Percentiles rank a stretch among this genome's conserved stretches.
These are phyloP conservation scores for Vespertilio murinus DNA, from an alignment of 2,797 vertebrate genomes.

Conservation along the genomic window DNA sequence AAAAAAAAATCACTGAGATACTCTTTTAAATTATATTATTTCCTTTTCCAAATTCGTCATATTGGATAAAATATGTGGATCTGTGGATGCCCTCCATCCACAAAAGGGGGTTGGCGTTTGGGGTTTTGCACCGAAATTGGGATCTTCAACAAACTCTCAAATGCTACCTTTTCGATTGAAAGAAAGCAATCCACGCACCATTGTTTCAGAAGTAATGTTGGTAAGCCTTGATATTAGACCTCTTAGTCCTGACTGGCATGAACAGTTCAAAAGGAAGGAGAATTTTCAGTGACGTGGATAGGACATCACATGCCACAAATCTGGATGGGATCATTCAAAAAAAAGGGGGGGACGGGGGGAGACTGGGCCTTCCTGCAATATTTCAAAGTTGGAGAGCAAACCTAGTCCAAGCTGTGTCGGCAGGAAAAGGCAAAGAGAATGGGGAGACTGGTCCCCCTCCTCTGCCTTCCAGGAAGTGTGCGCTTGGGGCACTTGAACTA, in stretches of 20 bases:
- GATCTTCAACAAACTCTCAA: constrained; percentile 61
- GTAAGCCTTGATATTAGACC: constrained; percentile 68
- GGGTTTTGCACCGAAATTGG: constrained; percentile 55
- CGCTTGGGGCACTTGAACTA: background rate
- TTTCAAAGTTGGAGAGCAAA: background rate
- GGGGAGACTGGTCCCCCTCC: background rate
- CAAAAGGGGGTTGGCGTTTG: background rate
- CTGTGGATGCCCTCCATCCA: background rate
- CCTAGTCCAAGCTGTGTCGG: background rate
- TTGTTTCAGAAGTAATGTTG: constrained; percentile 48
- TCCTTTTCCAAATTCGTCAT: background rate
- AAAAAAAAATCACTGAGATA: background rate
- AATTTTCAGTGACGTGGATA: constrained; percentile 10
- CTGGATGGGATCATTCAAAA: background rate
- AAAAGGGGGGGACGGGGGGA: too few species aligned
- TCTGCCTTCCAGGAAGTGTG: background rate
- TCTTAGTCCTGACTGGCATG: constrained; percentile 58
- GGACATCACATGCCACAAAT: constrained; percentile 52
- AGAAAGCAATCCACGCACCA: constrained; percentile 60
- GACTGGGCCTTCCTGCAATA: background rate
- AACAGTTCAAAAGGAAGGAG: constrained; percentile 68
- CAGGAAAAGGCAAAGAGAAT: background rate
- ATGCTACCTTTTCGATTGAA: constrained; percentile 70
- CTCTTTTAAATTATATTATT: constrained; percentile 21
- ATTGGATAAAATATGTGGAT: constrained; percentile 11